A percentile compares a stretch with the other conserved stretches of the same genome.
These are phyloP conservation scores for Scaptomyza hsui DNA, from an alignment of 1,140 invertebrate species.

Conservation along the genomic window DNA sequence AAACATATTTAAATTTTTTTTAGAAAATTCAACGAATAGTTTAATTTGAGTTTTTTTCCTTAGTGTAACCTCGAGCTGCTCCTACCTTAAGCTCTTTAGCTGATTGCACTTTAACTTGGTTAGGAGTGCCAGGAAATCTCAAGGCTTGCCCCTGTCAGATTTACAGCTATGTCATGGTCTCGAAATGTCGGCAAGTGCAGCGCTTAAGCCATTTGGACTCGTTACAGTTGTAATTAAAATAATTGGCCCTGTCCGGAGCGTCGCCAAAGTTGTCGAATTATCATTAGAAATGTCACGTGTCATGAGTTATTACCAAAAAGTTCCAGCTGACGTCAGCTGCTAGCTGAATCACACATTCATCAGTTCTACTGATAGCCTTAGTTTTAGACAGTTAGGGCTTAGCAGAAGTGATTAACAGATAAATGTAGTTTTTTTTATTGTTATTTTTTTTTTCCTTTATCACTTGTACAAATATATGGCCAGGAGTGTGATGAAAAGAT, in stretches of 20 bases:
- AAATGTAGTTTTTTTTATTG: neutral
- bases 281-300: conserved; percentile 1
- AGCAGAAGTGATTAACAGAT: neutral
- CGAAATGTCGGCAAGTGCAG: neutral
- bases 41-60: neutral
- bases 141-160: neutral
- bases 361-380: conserved; percentile 6
- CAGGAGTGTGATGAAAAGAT: neutral
- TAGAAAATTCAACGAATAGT: no score
- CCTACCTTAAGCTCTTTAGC: neutral
- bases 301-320: conserved; percentile 16
- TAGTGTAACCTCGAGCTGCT: neutral
- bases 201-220: neutral
- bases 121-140: neutral
- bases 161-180: neutral
- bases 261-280: neutral
- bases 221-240: conserved; percentile 24
- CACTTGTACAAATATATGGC: no score
- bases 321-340: conserved; percentile 13
- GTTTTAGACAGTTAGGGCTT: neutral
- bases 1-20: no score
- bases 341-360: conserved; percentile 12
- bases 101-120: neutral
- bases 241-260: conserved; percentile 13
- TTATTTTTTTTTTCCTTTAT: neutral